phyloP scores from a whole-genome alignment of 2,797 vertebrate species.

The Acestrorhynchus altus region DNA sequence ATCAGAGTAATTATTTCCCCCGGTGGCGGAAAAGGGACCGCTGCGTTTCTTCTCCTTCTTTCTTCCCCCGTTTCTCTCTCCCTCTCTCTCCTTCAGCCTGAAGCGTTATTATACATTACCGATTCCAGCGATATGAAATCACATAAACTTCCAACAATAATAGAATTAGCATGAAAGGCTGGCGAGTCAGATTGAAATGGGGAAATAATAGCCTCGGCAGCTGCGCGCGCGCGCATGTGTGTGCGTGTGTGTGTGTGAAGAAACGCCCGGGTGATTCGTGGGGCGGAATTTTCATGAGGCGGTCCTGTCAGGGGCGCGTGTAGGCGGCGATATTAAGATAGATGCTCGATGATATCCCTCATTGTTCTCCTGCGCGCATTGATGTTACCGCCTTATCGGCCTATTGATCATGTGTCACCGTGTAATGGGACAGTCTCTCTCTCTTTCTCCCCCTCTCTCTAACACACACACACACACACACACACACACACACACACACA shows the following conservation, averaged over 20 bases:
- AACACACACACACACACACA: constrained; percentile 6
- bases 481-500: not conserved
- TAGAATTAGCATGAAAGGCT: constrained; percentile 98
- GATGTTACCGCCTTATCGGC: constrained; percentile 99
- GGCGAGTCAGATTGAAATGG: constrained; percentile 96
- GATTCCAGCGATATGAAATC: constrained; percentile 94
- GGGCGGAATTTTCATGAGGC: constrained; percentile 99
- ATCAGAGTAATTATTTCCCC: constrained; percentile 99
- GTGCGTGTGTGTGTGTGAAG: constrained; percentile 83
- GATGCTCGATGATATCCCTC: constrained; percentile 96
- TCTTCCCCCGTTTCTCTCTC: constrained; percentile 48
- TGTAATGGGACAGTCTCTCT: constrained; percentile 92
- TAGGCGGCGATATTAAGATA: constrained; percentile 99
- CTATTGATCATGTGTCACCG: constrained; percentile 99
- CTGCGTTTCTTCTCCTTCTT: constrained; percentile 63
- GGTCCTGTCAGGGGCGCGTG: constrained; percentile 94
- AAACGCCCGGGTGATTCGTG: constrained; percentile 84
- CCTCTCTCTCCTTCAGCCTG: constrained; percentile 75
- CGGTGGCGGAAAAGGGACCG: constrained; percentile 91
- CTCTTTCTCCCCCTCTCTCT: not conserved
- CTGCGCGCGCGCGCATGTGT: constrained; percentile 86
- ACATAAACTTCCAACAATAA: constrained; percentile 95
- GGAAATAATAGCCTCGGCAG: constrained; percentile 93
- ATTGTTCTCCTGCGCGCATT: constrained; percentile 99
- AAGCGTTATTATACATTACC: constrained; percentile 94